Conservation (phyloP, 1,140 invertebrate species). For the Psix sp. region DNA sequence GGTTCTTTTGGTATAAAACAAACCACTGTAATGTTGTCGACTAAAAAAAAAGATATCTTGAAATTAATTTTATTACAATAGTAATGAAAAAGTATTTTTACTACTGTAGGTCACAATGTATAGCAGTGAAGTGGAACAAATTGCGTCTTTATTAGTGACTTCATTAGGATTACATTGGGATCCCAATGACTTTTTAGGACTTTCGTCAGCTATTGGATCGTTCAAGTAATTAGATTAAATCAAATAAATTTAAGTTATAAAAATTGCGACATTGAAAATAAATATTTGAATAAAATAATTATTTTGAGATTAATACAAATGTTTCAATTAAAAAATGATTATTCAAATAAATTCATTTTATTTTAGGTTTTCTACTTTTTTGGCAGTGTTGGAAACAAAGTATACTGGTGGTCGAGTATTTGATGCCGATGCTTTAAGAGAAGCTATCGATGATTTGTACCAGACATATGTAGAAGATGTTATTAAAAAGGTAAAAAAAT, state of each 20-base stretch:
- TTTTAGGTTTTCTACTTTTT: slow-evolving; percentile 80
- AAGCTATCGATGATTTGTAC: slow-evolving; percentile 85
- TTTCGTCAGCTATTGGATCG: slow-evolving; percentile 80
- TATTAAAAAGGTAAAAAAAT: slow-evolving; percentile 85
- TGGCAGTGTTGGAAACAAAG: slow-evolving; percentile 84
- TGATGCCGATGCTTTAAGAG: slow-evolving; percentile 80
- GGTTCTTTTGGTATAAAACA: too few relatives aligned
- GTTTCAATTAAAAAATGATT: too few relatives aligned
- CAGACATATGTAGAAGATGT: slow-evolving; percentile 88
- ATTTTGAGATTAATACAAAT: too few relatives aligned
- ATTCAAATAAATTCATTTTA: slow-evolving; percentile 24
- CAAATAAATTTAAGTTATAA: too few relatives aligned
- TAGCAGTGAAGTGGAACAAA: slow-evolving; percentile 81
- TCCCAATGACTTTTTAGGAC: slow-evolving; percentile 80
- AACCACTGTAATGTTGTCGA: too few relatives aligned
- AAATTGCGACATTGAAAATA: too few relatives aligned
- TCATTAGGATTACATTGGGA: slow-evolving; percentile 84
- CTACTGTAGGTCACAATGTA: slow-evolving; percentile 83
- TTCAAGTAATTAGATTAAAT: too few relatives aligned
- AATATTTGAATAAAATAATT: too few relatives aligned
- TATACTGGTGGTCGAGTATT: slow-evolving; percentile 80
- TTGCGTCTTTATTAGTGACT: slow-evolving; percentile 81
- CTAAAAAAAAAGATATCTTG: slow-evolving; percentile 2
- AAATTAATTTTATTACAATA: too few relatives aligned
- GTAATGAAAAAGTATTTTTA: too few relatives aligned